These are phyloP conservation scores for Latrodectus elegans DNA, from an alignment of 2,888 invertebrate genomes.

Conservation along the genomic window DNA sequence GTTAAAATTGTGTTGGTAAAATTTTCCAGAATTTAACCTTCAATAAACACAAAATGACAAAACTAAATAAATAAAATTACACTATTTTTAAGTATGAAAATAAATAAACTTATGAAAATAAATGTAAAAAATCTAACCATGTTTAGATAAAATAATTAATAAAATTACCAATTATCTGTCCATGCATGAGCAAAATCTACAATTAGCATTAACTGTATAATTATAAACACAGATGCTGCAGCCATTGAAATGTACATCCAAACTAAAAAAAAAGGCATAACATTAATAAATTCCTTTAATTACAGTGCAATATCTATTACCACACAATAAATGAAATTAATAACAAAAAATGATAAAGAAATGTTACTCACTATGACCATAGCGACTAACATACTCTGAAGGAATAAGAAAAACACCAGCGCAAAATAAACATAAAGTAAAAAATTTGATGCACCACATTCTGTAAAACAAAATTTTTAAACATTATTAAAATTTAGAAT, in stretches of 20 bases:
- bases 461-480: constrained; percentile 45
- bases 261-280: constrained; percentile 72
- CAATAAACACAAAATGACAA: no score
- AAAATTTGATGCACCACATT: constrained; percentile 73
- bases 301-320: no score
- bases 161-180: constrained; percentile 75
- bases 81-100: no score
- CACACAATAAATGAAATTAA: not conserved
- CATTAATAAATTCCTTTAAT: not conserved
- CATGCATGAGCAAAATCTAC: constrained; percentile 77
- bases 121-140: no score
- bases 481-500: no score
- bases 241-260: constrained; percentile 77
- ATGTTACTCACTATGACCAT: constrained; percentile 74
- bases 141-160: no score
- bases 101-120: no score
- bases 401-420: constrained; percentile 75
- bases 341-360: not conserved
- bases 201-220: constrained; percentile 76
- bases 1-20: not conserved
- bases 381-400: constrained; percentile 71
- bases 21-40: no score
- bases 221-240: constrained; percentile 76
- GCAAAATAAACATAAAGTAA: constrained; percentile 74
- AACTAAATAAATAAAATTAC: no score